phyloP scores from a whole-genome alignment of 2,113 vertebrate species.

The Xenopus borealis region DNA sequence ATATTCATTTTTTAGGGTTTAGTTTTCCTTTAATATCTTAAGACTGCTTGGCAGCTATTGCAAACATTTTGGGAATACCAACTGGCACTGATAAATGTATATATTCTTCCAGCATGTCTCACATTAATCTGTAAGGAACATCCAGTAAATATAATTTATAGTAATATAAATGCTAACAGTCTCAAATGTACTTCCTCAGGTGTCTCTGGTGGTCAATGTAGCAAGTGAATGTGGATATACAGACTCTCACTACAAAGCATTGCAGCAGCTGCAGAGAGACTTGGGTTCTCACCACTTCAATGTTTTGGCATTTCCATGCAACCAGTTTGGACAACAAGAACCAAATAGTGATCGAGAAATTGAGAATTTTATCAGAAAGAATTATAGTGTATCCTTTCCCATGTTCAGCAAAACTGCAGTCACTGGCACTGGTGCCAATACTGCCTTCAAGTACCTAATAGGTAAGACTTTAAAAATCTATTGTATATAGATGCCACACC shows the following conservation, averaged over 20 bases:
- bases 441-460: constrained; percentile 84
- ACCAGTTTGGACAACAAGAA: constrained; percentile 96
- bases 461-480: constrained; percentile 64
- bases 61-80: no score
- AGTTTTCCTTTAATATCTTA: no score
- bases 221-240: constrained; percentile 94
- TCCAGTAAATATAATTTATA: no score
- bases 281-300: constrained; percentile 91
- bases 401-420: constrained; percentile 93
- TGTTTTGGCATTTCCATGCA: constrained; percentile 93
- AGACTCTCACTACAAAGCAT: constrained; percentile 83
- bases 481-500: not conserved
- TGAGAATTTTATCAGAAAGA: constrained; percentile 82
- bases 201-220: constrained; percentile 90
- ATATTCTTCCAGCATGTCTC: no score
- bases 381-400: constrained; percentile 86
- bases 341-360: constrained; percentile 90
- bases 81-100: no score
- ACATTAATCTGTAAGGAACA: no score
- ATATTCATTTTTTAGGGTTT: no score
- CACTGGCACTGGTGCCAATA: constrained; percentile 78
- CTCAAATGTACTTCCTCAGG: constrained; percentile 61
- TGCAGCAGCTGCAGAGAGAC: constrained; percentile 89
- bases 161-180: constrained; percentile 19
- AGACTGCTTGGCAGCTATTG: no score